phyloP scores from a whole-genome alignment of 1,140 invertebrate genomes.

The Neodiprion pinetum region DNA sequence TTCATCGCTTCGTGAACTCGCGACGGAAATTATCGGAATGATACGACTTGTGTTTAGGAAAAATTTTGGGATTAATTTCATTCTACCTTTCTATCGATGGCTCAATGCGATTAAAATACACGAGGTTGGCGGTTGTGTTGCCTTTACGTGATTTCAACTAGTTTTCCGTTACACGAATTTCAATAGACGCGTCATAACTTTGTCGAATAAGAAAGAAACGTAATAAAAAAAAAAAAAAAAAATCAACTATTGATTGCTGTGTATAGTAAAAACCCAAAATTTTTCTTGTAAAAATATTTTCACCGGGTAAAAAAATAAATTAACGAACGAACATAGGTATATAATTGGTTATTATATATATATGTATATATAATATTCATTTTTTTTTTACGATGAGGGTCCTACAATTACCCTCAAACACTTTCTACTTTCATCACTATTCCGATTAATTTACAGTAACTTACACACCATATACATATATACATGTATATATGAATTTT shows the following conservation, averaged over 20 bases:
- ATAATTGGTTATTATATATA: no score
- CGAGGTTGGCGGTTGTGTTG: conserved; percentile 51
- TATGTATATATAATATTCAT: not conserved
- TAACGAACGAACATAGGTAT: not conserved
- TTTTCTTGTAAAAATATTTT: not conserved
- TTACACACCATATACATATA: conserved; percentile 9
- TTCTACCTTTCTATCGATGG: conserved; percentile 28
- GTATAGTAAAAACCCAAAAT: not conserved
- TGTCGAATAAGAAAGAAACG: no score
- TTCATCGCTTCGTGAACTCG: no score
- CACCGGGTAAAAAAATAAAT: not conserved
- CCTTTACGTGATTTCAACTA: conserved; percentile 25
- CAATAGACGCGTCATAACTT: no score
- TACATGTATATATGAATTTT: conserved; percentile 19
- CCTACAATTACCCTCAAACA: conserved; percentile 9
- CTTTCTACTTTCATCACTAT: conserved; percentile 13
- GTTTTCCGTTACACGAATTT: not conserved
- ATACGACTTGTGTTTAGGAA: conserved; percentile 16
- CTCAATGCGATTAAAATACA: conserved; percentile 47
- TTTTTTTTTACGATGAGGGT: not conserved
- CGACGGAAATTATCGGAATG: no score
- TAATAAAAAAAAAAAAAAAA: no score
- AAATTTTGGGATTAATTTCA: conserved; percentile 33
- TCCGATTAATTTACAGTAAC: conserved; percentile 12
- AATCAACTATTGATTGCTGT: not conserved